Conservation (phyloP, 2,888 invertebrate species). For the Catocala nupta region DNA sequence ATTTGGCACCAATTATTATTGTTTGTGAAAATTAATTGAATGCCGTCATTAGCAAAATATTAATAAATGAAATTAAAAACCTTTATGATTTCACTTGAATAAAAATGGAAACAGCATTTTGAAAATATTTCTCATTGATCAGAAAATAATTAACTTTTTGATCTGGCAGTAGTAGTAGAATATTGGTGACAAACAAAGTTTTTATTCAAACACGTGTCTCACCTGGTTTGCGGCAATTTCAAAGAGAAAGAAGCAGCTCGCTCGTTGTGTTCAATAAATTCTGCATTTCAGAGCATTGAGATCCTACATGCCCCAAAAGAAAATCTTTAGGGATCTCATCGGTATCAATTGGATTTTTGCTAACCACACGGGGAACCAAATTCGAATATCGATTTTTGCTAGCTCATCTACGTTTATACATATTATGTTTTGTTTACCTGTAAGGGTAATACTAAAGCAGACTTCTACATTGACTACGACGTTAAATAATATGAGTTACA, state of each 20-base stretch:
- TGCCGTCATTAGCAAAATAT: neutral
- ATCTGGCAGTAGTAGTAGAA: neutral
- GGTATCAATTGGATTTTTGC: conserved; percentile 15
- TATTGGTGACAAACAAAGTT: too few species aligned
- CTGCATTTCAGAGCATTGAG: conserved; percentile 5
- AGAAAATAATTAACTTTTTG: neutral
- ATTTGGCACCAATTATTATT: conserved; percentile 11
- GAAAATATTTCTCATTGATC: too few species aligned
- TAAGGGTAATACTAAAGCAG: too few species aligned
- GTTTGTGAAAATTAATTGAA: conserved; percentile 10
- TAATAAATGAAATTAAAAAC: too few species aligned
- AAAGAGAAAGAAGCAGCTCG: neutral
- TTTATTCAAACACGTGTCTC: neutral
- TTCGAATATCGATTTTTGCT: conserved; percentile 4
- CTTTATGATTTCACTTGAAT: too few species aligned
- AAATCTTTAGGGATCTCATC: conserved; percentile 17
- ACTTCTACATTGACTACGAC: too few species aligned
- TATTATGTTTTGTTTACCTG: neutral
- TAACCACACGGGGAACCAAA: conserved; percentile 8
- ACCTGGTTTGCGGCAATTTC: neutral
- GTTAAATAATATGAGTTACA: too few species aligned
- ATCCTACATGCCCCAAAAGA: conserved; percentile 12
- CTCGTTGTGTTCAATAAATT: conserved; percentile 3
- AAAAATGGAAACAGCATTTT: too few species aligned
- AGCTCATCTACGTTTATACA: neutral